Conservation (phyloP, 2,888 invertebrate species). For the Trisateles emortualis region DNA sequence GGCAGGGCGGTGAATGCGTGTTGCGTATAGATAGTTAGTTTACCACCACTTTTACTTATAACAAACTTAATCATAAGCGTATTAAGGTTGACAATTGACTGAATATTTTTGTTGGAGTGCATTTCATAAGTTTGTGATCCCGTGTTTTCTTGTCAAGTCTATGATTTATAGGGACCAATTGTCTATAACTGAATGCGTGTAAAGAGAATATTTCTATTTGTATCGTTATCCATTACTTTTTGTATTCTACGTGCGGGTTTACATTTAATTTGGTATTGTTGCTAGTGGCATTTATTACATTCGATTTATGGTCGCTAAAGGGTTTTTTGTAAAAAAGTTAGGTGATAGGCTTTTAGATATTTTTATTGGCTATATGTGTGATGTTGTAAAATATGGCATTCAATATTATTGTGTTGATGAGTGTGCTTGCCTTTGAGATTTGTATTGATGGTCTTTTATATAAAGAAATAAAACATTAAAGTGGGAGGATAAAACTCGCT, state of each 20-base stretch:
- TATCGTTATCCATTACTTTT: conserved; percentile 67
- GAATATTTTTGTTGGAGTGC: conserved; percentile 16
- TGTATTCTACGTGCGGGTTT: conserved; percentile 74
- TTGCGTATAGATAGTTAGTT: conserved; percentile 37
- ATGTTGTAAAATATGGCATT: conserved; percentile 22
- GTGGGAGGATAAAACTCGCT: neutral
- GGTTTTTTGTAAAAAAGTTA: conserved; percentile 45
- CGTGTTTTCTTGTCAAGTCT: conserved; percentile 82
- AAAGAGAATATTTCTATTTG: conserved; percentile 83
- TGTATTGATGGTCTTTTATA: conserved; percentile 1
- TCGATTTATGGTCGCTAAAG: conserved; percentile 70
- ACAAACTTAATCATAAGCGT: conserved; percentile 28
- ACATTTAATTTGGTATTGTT: conserved; percentile 83
- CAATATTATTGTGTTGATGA: conserved; percentile 5
- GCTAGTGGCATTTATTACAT: conserved; percentile 72
- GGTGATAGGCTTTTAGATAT: conserved; percentile 43
- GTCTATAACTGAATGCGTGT: conserved; percentile 82
- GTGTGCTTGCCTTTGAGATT: neutral
- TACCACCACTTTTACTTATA: neutral
- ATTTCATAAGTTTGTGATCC: conserved; percentile 52
- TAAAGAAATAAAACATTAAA: neutral
- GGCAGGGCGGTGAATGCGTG: conserved; percentile 78
- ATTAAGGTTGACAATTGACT: conserved; percentile 47
- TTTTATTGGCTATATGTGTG: conserved; percentile 47
- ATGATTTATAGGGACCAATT: conserved; percentile 83